Conservation (phyloP, 2,888 invertebrate genomes). For the Andrena minutula region DNA sequence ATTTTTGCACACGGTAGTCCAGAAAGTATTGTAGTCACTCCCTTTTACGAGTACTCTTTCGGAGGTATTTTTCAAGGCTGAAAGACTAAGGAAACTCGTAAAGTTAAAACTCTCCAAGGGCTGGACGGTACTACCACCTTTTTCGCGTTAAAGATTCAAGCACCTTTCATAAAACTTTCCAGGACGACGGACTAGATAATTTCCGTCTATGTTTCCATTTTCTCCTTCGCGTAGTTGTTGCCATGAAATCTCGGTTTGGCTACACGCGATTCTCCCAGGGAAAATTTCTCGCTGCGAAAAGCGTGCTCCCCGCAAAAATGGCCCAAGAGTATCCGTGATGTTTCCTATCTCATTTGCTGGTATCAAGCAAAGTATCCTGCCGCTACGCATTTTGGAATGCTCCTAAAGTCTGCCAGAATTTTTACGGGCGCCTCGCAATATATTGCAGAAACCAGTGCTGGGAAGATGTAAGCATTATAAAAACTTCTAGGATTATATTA, state of each 20-base stretch:
- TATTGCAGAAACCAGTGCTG: too few species aligned
- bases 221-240: conserved; percentile 16
- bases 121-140: not conserved
- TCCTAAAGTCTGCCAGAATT: conserved; percentile 6
- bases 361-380: conserved; percentile 10
- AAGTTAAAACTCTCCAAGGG: not conserved
- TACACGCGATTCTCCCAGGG: not conserved
- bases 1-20: not conserved
- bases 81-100: not conserved
- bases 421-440: not conserved
- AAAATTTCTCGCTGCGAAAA: conserved; percentile 14
- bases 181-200: conserved; percentile 22
- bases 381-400: not conserved
- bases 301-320: conserved; percentile 29
- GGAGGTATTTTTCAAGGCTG: conserved; percentile 5
- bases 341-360: conserved; percentile 47
- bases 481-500: too few species aligned
- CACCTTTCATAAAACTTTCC: conserved; percentile 9
- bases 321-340: conserved; percentile 28
- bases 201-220: conserved; percentile 21
- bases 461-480: not conserved
- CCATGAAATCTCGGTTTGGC: conserved; percentile 23
- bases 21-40: not conserved
- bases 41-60: not conserved
- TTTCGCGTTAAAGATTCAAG: conserved; percentile 26